Base-by-base conservation (phyloP, 2,113 vertebrate genomes). In the Ameiurus melas region DNA sequence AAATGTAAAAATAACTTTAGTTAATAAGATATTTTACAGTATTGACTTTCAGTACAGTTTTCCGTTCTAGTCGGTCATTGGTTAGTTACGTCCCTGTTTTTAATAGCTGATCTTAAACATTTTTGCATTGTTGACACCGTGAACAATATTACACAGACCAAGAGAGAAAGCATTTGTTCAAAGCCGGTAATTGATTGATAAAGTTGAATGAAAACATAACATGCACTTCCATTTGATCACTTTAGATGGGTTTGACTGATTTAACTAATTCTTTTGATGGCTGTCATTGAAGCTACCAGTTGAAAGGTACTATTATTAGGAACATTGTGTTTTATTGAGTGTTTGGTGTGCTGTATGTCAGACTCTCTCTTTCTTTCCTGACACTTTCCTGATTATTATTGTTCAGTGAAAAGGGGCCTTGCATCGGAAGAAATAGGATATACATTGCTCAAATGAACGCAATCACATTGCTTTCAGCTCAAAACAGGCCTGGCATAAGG, bases 401-500 rank as follows among this genome's bases (percentile, higher is more conserved):
- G 2, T 80, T 79, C 30, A 17, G 20, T 20, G 17, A 71, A 47
- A 55, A 17, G 33, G 19, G 25, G 33, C 6, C 62, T 87, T 36
- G 33, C 62, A 57, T 87, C 78, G 57, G 47, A 82, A 70, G 20
- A 39, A 86, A 87, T 8, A 68, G 8, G 13, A 30, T 80, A 47
- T 80, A 60, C 3, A 36, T 79, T 30, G 27, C 85, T 62, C 10
- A 60, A 22, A 66, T 53, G 77, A 78, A 77, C 17, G 30, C 3
- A 57, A 79, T 75, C 85, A 36, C 19, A 86, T 36, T 55, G 3
- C 33, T 71, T 70, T 73, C n/a, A 85, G 30, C 68, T 75, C 53
- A 36, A 39, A 13, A 75, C 30, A 58, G 19, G 17, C 12, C 33
- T 60, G 8, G 19, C 73, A 64, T 43, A 66, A 66, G 60, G 60